Conservation (phyloP, 2,797 vertebrate species). For the Lepus townsendii region DNA sequence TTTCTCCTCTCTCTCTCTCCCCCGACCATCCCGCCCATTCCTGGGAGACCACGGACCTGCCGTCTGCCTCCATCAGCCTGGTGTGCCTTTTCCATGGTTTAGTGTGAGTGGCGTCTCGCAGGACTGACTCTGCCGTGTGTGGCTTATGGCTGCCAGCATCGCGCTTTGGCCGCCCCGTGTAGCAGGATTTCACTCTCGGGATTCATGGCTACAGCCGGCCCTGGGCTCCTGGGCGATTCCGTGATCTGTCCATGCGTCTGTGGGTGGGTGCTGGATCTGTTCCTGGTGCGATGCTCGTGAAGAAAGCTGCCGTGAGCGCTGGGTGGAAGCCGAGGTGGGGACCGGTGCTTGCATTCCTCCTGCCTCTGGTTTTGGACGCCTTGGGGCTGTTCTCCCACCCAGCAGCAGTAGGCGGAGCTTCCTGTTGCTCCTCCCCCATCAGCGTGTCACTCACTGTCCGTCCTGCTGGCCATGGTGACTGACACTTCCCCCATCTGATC, state of each 20-base stretch:
- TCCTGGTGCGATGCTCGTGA: background rate
- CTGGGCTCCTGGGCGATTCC: background rate
- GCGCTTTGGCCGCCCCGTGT: rapidly evolving
- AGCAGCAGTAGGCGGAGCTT: rapidly evolving
- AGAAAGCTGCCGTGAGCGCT: background rate
- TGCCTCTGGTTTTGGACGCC: too few relatives aligned
- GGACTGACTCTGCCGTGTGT: rapidly evolving
- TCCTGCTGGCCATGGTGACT: too few relatives aligned
- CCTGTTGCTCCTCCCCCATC: background rate
- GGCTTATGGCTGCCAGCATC: background rate
- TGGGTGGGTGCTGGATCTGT: background rate
- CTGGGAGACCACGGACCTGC: background rate
- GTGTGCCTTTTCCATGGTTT: background rate
- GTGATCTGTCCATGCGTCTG: rapidly evolving
- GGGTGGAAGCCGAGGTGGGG: background rate
- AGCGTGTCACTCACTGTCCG: too few relatives aligned
- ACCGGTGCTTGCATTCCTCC: background rate
- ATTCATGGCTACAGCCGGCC: too few relatives aligned
- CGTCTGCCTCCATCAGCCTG: rapidly evolving
- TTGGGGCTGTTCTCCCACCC: too few relatives aligned
- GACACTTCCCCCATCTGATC: too few relatives aligned
- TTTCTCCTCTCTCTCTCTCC: background rate
- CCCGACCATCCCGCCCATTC: background rate
- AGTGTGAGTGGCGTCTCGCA: too few relatives aligned
- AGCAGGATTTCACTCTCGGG: background rate